Evolutionary conservation across 2,888 invertebrate genomes (phyloP).

Genomic region (Tinea trinotella): DNA sequence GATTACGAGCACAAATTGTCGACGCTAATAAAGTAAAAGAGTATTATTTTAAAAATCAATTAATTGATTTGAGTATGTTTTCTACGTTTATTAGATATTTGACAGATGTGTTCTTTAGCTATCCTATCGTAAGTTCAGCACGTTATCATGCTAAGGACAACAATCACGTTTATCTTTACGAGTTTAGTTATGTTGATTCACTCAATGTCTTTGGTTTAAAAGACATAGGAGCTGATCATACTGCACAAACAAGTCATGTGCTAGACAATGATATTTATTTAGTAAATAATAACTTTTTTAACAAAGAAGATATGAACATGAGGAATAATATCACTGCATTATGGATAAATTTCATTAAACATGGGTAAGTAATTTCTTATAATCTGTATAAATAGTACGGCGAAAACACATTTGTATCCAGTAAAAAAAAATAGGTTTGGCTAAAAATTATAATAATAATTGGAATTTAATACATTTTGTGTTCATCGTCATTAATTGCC

Average conservation of each 20-base stretch:
- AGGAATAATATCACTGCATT: not conserved
- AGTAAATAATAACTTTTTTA: not conserved
- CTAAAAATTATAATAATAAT: no score
- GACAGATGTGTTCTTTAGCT: not conserved
- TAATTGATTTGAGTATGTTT: not conserved
- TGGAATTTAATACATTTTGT: no score
- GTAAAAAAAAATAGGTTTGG: no score
- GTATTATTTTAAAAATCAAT: not conserved
- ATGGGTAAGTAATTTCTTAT: conserved; percentile 7
- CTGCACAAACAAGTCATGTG: not conserved
- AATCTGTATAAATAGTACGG: not conserved
- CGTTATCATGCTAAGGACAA: not conserved
- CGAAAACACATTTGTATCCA: no score
- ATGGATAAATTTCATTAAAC: conserved; percentile 10
- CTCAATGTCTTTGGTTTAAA: not conserved
- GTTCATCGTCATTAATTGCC: no score
- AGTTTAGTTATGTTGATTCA: not conserved
- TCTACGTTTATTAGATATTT: not conserved
- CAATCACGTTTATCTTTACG: not conserved
- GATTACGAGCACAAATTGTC: not conserved
- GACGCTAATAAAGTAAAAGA: not conserved
- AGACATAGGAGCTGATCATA: conserved; percentile 8
- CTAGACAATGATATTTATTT: no score
- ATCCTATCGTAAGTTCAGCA: not conserved
- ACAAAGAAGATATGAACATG: not conserved